Evolutionary conservation across 2,797 vertebrate species (phyloP).

Genomic region (Octomys mimax): DNA sequence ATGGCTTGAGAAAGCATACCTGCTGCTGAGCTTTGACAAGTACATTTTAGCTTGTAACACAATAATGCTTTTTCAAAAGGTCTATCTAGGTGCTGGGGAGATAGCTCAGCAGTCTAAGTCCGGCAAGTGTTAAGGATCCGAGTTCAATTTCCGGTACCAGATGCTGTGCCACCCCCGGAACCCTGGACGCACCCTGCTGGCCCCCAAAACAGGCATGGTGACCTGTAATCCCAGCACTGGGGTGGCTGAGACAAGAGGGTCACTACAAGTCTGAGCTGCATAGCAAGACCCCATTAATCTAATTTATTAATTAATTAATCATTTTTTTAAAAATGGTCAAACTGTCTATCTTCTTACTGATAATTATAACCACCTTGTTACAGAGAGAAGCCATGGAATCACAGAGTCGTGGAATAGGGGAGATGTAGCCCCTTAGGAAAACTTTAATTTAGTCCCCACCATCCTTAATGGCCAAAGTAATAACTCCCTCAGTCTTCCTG

Average conservation of each 20-base stretch:
- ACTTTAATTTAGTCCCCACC: not conserved
- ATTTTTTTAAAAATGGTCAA: no score
- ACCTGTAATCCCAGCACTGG: no score
- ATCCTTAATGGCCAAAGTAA: not conserved
- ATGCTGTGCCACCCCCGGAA: no score
- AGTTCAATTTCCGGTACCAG: no score
- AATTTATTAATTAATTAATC: no score
- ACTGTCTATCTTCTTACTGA: not conserved
- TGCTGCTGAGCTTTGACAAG: conserved; percentile 34
- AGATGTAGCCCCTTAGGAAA: not conserved
- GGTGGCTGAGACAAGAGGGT: no score
- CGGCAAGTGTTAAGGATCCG: no score
- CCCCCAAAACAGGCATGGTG: no score
- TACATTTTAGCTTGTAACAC: not conserved
- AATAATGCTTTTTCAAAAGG: not conserved
- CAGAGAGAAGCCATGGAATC: not conserved
- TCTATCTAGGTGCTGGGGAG: not conserved
- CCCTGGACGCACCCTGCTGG: no score
- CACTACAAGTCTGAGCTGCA: no score
- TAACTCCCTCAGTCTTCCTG: not conserved
- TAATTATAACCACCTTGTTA: not conserved
- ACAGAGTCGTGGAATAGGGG: not conserved
- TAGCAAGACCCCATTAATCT: no score
- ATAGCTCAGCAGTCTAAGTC: no score
- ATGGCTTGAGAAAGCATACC: conserved; percentile 37